Conservation (phyloP, 2,113 vertebrate genomes). For the Gambusia affinis region DNA sequence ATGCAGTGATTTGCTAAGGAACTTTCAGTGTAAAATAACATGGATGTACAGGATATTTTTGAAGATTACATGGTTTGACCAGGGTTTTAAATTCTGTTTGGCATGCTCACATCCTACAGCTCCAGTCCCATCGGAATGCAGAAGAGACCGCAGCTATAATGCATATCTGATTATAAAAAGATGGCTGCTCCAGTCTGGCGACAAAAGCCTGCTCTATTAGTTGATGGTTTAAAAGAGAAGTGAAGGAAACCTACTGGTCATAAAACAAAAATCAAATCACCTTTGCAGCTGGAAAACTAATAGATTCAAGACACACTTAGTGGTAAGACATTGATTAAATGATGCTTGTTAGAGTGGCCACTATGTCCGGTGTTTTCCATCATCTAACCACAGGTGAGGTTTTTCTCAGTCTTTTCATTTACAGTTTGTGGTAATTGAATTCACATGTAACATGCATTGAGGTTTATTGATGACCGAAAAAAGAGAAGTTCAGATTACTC, state of each 20-base stretch:
- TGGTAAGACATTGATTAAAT: conserved; percentile 70
- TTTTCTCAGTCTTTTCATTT: conserved; percentile 3
- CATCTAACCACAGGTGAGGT: conserved; percentile 56
- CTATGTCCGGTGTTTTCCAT: conserved; percentile 74
- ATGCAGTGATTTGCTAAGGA: conserved; percentile 33
- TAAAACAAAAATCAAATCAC: conserved; percentile 51
- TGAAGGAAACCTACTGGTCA: conserved; percentile 57
- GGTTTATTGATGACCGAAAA: too few relatives aligned
- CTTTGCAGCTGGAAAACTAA: conserved; percentile 76
- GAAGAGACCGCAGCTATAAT: conserved; percentile 56
- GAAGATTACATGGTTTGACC: conserved; percentile 64
- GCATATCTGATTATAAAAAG: conserved; percentile 55
- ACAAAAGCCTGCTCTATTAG: conserved; percentile 49
- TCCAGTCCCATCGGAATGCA: conserved; percentile 51
- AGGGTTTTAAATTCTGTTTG: conserved; percentile 65
- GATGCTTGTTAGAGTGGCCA: conserved; percentile 71
- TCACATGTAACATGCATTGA: too few relatives aligned
- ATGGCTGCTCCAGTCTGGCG: conserved; percentile 40
- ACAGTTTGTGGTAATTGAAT: too few relatives aligned
- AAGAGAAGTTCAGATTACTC: too few relatives aligned
- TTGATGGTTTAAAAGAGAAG: conserved; percentile 51
- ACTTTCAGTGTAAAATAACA: conserved; percentile 49
- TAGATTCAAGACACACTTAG: conserved; percentile 63
- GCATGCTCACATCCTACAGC: conserved; percentile 48
- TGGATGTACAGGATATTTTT: conserved; percentile 48